phyloP scores from a whole-genome alignment of 2,113 vertebrate genomes.

The Gnathonemus longibarbis region DNA sequence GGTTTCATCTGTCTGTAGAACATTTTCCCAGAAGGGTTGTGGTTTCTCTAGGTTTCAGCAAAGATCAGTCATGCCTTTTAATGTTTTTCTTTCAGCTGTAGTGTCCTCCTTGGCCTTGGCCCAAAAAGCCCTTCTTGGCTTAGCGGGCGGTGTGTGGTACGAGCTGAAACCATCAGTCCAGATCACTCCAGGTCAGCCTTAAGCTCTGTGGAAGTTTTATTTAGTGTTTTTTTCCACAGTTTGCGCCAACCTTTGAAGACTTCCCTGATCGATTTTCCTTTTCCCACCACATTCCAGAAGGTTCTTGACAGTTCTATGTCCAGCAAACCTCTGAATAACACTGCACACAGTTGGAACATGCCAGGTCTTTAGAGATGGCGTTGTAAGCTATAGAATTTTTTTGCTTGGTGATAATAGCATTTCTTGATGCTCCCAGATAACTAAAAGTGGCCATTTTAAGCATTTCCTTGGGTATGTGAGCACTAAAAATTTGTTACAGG shows the following conservation, averaged over 20 bases:
- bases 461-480: not conserved
- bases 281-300: not conserved
- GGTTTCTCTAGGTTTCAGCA: not conserved
- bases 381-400: not conserved
- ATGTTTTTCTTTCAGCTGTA: not conserved
- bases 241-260: not conserved
- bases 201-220: not conserved
- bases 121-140: not conserved
- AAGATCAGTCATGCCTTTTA: not conserved
- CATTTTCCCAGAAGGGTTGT: not conserved
- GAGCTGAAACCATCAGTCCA: not conserved
- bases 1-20: not conserved
- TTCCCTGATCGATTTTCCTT: not conserved
- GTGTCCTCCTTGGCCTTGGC: not conserved
- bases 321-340: not conserved
- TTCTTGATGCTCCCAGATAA: not conserved
- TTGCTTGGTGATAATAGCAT: not conserved
- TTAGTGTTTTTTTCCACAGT: not conserved
- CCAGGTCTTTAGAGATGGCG: not conserved
- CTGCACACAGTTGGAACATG: not conserved
- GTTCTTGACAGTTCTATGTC: not conserved
- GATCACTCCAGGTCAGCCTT: not conserved
- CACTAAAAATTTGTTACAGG: not conserved
- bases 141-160: not conserved
- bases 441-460: not conserved